A percentile compares a stretch with the other conserved stretches of the same genome.
Evolutionary conservation across 1,140 invertebrate genomes (phyloP).

Genomic region (Ditylenchus dipsaci): DNA sequence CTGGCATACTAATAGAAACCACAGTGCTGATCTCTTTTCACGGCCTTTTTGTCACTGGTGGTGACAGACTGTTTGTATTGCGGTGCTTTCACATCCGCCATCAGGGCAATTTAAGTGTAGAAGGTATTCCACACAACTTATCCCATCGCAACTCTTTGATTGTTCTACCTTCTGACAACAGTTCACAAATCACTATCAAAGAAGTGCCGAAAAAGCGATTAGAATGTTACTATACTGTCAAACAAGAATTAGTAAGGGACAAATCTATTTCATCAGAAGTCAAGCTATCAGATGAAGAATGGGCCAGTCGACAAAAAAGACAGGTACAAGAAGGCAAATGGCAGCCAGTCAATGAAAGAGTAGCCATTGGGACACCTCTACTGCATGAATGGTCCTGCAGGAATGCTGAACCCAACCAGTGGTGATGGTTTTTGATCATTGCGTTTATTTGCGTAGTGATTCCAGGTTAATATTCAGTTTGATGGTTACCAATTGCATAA

Average conservation of each 20-base stretch:
- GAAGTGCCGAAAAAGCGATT: slow-evolving; percentile 5
- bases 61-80: slow-evolving; percentile 31
- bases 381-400: slow-evolving; percentile 34
- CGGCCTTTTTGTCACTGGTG: slow-evolving; percentile 37
- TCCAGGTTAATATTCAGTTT: no score
- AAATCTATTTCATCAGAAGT: no score
- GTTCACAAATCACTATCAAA: not conserved
- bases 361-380: slow-evolving; percentile 18
- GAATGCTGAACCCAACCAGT: slow-evolving; percentile 8
- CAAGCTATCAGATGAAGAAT: not conserved
- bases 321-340: slow-evolving; percentile 10
- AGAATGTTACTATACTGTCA: slow-evolving; percentile 20
- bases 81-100: slow-evolving; percentile 31
- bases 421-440: no score
- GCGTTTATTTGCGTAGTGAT: no score
- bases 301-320: not conserved
- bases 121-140: slow-evolving; percentile 18
- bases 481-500: slow-evolving; percentile 37
- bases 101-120: not conserved
- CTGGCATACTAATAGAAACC: slow-evolving; percentile 35
- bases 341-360: not conserved
- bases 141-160: not conserved
- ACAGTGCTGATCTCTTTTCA: slow-evolving; percentile 42
- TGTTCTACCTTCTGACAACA: slow-evolving; percentile 4
- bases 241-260: not conserved